Evolutionary conservation across 1,140 invertebrate species (phyloP).

Genomic region (Platyura marginata): DNA sequence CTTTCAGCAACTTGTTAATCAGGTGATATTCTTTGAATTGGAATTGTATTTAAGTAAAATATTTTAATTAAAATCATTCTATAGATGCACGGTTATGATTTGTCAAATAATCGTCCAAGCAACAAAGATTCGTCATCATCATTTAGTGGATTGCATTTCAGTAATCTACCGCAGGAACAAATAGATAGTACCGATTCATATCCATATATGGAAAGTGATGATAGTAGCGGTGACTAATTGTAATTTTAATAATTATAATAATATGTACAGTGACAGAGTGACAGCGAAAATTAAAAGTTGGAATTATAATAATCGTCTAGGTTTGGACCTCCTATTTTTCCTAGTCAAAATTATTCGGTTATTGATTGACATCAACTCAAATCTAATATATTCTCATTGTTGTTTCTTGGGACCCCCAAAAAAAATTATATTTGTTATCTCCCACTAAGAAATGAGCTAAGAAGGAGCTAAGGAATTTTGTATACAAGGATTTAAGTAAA

Average conservation of each 20-base stretch:
- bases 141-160: neutral
- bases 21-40: constrained; percentile 36
- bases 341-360: too few relatives aligned
- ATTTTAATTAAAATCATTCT: constrained; percentile 6
- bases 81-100: constrained; percentile 79
- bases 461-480: too few relatives aligned
- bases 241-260: neutral
- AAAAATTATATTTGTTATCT: too few relatives aligned
- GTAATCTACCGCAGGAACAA: neutral
- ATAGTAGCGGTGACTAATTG: constrained; percentile 41
- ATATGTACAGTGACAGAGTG: too few relatives aligned
- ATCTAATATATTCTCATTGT: too few relatives aligned
- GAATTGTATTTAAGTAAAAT: constrained; percentile 2
- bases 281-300: too few relatives aligned
- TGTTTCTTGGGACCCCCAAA: too few relatives aligned
- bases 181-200: constrained; percentile 66
- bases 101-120: constrained; percentile 38
- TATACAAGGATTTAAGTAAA: too few relatives aligned
- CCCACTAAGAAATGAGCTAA: too few relatives aligned
- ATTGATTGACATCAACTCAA: too few relatives aligned
- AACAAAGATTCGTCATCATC: neutral
- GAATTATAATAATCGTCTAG: too few relatives aligned
- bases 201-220: constrained; percentile 76
- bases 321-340: too few relatives aligned
- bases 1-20: constrained; percentile 90